phyloP scores from a whole-genome alignment of 2,113 vertebrate species.

The Rhea americana region DNA sequence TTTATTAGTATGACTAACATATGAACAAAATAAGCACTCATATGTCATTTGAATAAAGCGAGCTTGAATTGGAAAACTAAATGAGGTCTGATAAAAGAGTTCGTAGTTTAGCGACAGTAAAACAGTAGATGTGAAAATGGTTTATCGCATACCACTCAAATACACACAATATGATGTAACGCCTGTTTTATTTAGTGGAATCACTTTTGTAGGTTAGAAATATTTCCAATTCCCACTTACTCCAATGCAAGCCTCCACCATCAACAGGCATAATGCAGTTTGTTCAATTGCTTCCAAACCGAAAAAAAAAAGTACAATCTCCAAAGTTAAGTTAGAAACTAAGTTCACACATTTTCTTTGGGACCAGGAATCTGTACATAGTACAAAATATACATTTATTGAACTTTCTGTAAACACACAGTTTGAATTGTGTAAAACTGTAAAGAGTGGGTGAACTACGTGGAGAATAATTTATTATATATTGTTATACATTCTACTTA shows the following conservation, averaged over 20 bases:
- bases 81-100: not conserved
- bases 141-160: constrained; percentile 58
- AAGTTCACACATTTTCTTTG: constrained; percentile 86
- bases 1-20: not conserved
- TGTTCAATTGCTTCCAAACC: constrained; percentile 77
- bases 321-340: constrained; percentile 82
- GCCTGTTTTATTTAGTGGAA: constrained; percentile 93
- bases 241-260: constrained; percentile 79
- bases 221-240: constrained; percentile 73
- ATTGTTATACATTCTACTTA: constrained; percentile 80
- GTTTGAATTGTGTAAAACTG: constrained; percentile 84
- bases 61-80: not conserved
- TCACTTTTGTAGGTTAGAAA: constrained; percentile 86
- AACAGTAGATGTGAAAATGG: not conserved
- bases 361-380: constrained; percentile 84
- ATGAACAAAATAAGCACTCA: not conserved
- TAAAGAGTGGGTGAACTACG: constrained; percentile 82
- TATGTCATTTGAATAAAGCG: not conserved
- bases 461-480: constrained; percentile 85
- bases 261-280: constrained; percentile 84
- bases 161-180: constrained; percentile 75
- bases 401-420: constrained; percentile 81
- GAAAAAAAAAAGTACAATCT: constrained; percentile 79
- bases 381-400: constrained; percentile 92
- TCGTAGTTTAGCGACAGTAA: not conserved